Percentiles rank a stretch among this genome's conserved stretches.
These are phyloP conservation scores for Melopsittacus undulatus DNA, from an alignment of 2,797 vertebrate genomes.

Conservation along the genomic window DNA sequence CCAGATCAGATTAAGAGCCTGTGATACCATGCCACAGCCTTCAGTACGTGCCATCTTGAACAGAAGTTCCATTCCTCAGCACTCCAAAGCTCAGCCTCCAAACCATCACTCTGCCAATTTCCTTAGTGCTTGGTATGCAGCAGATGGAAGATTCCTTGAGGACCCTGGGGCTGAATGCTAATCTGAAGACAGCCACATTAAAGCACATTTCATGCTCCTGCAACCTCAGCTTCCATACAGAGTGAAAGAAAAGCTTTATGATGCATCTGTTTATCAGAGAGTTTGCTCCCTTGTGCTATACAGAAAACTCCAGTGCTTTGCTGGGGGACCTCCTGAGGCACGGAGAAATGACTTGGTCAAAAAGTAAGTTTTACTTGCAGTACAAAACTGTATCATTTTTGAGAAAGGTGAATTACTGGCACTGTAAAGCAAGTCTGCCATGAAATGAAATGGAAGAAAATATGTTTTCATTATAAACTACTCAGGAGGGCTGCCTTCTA, in stretches of 20 bases:
- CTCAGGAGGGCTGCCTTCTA: neutral
- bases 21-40: neutral
- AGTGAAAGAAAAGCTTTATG: neutral
- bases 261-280: neutral
- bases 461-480: neutral
- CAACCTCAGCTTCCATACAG: neutral
- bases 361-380: neutral
- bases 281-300: neutral
- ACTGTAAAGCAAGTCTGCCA: neutral
- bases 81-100: neutral
- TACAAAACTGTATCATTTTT: neutral
- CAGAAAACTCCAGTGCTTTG: neutral
- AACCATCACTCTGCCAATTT: neutral
- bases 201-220: neutral
- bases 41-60: neutral
- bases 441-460: conserved; percentile 4
- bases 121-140: neutral
- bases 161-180: neutral
- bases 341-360: neutral
- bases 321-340: neutral
- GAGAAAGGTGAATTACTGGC: neutral
- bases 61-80: neutral
- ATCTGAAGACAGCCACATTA: neutral
- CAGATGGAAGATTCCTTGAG: neutral
- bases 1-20: neutral